These are phyloP conservation scores for Cinclus mexicanus DNA, from an alignment of 2,113 vertebrate genomes.

Conservation along the genomic window DNA sequence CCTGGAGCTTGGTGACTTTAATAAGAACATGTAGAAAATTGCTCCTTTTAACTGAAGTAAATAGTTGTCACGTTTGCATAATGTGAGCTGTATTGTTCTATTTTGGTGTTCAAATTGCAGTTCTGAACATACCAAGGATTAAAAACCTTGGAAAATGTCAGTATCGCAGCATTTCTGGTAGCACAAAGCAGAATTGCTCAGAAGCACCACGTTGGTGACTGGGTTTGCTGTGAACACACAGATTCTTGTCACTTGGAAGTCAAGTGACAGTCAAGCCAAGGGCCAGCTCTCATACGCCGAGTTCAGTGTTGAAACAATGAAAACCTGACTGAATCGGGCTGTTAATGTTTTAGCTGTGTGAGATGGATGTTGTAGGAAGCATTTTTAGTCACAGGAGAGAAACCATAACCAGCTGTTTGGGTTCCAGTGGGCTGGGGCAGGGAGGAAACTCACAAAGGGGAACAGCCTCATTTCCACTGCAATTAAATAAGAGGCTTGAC, in stretches of 20 bases:
- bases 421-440: not conserved
- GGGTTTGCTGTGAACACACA: fast-evolving
- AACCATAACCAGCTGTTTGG: not conserved
- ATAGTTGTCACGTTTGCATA: constrained; percentile 40
- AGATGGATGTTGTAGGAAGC: not conserved
- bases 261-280: not conserved
- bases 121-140: not conserved
- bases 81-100: not conserved
- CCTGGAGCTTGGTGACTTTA: constrained; percentile 63
- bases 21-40: constrained; percentile 58
- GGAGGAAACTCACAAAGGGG: not conserved
- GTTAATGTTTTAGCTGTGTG: not conserved
- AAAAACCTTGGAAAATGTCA: not conserved
- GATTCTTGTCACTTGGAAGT: not conserved
- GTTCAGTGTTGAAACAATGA: not conserved
- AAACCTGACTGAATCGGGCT: not conserved
- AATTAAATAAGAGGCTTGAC: not conserved
- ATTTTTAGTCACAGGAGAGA: not conserved
- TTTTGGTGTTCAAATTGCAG: not conserved
- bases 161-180: not conserved
- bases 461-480: not conserved
- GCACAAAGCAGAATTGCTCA: not conserved
- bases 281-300: not conserved
- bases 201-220: not conserved
- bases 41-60: constrained; percentile 66